phyloP scores from a whole-genome alignment of 2,797 vertebrate species.

The Dromococcyx pavoninus region DNA sequence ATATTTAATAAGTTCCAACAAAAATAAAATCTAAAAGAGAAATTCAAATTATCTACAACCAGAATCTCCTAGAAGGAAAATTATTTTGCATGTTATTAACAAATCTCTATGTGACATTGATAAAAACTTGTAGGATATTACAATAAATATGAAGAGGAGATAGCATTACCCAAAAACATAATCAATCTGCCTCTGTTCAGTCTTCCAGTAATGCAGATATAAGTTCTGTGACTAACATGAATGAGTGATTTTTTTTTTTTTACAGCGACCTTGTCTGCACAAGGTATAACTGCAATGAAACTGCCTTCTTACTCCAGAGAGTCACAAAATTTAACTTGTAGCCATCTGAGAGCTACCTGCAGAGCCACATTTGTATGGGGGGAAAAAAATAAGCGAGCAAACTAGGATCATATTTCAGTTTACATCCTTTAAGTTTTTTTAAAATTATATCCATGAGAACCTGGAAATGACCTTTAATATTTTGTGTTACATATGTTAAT shows the following conservation, averaged over 20 bases:
- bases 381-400: neutral
- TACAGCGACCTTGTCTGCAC: neutral
- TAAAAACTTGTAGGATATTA: conserved; percentile 19
- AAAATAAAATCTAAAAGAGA: neutral
- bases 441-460: neutral
- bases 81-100: neutral
- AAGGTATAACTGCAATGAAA: conserved; percentile 32
- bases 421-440: neutral
- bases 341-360: neutral
- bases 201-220: conserved; percentile 29
- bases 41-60: neutral
- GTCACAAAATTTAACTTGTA: conserved; percentile 48
- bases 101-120: neutral
- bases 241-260: conserved; percentile 50
- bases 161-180: neutral
- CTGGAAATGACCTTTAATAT: neutral
- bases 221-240: conserved; percentile 39
- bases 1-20: neutral
- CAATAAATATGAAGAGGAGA: conserved; percentile 27
- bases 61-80: neutral
- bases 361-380: neutral
- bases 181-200: conserved; percentile 5
- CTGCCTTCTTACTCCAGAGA: conserved; percentile 32
- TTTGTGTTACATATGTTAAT: neutral
- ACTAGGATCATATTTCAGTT: neutral